A percentile compares a stretch with the other conserved stretches of the same genome.
Evolutionary conservation across 2,797 vertebrate genomes (phyloP).

Genomic region (Gymnoscopelus braueri): DNA sequence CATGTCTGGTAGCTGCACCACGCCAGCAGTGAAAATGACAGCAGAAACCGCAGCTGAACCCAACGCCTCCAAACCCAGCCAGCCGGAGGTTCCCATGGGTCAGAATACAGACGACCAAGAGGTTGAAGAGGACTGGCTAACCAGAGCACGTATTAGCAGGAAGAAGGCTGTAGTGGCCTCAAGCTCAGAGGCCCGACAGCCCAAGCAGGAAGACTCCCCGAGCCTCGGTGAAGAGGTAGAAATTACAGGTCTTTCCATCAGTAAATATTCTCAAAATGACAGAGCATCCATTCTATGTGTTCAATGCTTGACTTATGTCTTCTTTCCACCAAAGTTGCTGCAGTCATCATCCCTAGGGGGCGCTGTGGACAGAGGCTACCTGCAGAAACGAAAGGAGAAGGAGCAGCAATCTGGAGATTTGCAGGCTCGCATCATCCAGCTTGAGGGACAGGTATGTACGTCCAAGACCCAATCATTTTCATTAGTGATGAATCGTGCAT

Average conservation of each 20-base stretch:
- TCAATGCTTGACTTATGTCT: neutral
- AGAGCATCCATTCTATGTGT: neutral
- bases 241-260: neutral
- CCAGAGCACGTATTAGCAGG: slow-evolving; percentile 72
- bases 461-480: too few relatives aligned
- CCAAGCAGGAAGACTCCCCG: slow-evolving; percentile 44
- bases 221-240: slow-evolving; percentile 40
- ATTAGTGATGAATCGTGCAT: too few relatives aligned
- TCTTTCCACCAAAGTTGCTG: slow-evolving; percentile 50
- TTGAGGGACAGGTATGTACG: slow-evolving; percentile 85
- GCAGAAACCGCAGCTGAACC: slow-evolving; percentile 16
- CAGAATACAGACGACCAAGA: slow-evolving; percentile 43
- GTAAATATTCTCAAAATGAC: neutral
- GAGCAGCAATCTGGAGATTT: slow-evolving; percentile 69
- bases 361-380: slow-evolving; percentile 42
- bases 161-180: slow-evolving; percentile 73
- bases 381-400: slow-evolving; percentile 52
- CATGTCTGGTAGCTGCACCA: slow-evolving; percentile 20
- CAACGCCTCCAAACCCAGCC: slow-evolving; percentile 1
- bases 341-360: slow-evolving; percentile 59
- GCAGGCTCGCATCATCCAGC: slow-evolving; percentile 81
- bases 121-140: slow-evolving; percentile 83
- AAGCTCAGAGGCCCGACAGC: slow-evolving; percentile 58
- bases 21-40: slow-evolving; percentile 37
- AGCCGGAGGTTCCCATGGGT: slow-evolving; percentile 38